phyloP scores from a whole-genome alignment of 2,888 invertebrate genomes.

The Drosophila phalerata region DNA sequence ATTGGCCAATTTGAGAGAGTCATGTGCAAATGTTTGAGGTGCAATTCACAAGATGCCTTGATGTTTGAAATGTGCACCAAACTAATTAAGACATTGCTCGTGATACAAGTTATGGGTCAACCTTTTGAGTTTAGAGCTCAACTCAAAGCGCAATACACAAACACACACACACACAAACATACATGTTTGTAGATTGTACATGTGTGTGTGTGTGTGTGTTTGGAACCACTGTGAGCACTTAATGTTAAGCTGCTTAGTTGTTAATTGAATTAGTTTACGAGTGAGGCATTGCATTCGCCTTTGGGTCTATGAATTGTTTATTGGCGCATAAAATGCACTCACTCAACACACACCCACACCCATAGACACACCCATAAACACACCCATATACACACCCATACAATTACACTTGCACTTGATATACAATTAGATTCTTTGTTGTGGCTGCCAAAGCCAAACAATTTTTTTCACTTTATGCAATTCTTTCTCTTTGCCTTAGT shows the following conservation, averaged over 20 bases:
- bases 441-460: conserved; percentile 49
- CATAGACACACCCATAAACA: neutral
- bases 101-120: conserved; percentile 65
- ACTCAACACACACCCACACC: conserved; percentile 11
- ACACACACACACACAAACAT: conserved; percentile 6
- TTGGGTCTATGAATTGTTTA: conserved; percentile 54
- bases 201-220: conserved; percentile 22
- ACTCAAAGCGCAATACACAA: conserved; percentile 25
- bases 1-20: conserved; percentile 28
- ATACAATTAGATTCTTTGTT: conserved; percentile 76
- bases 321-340: conserved; percentile 64
- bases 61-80: conserved; percentile 42
- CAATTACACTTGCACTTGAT: conserved; percentile 76
- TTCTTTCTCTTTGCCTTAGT: conserved; percentile 35
- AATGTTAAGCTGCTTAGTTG: conserved; percentile 78
- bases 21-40: conserved; percentile 42
- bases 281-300: conserved; percentile 60
- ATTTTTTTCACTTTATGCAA: conserved; percentile 41
- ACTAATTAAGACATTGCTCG: conserved; percentile 64
- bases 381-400: conserved; percentile 32
- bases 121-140: conserved; percentile 36
- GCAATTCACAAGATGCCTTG: conserved; percentile 34
- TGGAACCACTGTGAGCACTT: conserved; percentile 48
- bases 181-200: too few relatives aligned
- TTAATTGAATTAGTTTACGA: conserved; percentile 80